Base-by-base conservation (phyloP, 2,888 invertebrate species). In the Ichneumoninae sp. region DNA sequence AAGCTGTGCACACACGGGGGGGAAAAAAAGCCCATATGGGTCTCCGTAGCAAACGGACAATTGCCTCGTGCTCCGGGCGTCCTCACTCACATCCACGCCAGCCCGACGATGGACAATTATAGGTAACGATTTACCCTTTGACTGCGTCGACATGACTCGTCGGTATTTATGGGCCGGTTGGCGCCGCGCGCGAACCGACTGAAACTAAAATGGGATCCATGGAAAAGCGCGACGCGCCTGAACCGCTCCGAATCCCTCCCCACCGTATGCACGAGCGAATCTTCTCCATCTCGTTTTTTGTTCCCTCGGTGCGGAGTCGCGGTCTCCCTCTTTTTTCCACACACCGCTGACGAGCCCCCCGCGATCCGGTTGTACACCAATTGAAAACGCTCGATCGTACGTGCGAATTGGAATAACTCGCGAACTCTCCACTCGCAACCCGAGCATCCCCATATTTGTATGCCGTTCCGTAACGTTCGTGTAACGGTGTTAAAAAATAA, bases 191-290 rank as follows among this genome's bases (percentile, higher is more conserved):
- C 44, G 44, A 47, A 68, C 30, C 70, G 73, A 40, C 47, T 66
- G 74, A 78, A 84, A 84, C 57, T 81, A 74, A 81, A 81, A 83
- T 70, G 81, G 83, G 66, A 63, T 76, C 80, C 73, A 75, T 69
- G 76, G 87, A 87, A 86, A 86, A 83, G 78, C 82, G 81, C 57
- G 81, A 86, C 83, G 71, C 78, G 70, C 79, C 81, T 77, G 40
- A 44, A 66, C 63, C 50, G 36, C 30, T 47, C 33, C 19, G 73
- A 70, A 10, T 30, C 26, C 57, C 57, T 57, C 57, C 26, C 44
- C 3, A 4, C 26, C 16, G 52, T 69, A 47, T 60, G 60, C 40
- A 60, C 47, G 33, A 19, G 19, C 69, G 13, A 19, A 60, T 63
- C 19, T 70, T 63, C 66, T 71, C 57, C 44, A 22, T 74, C 33